Conservation (phyloP, 2,113 vertebrate genomes). For the Sinocyclocheilus anophthalmus region DNA sequence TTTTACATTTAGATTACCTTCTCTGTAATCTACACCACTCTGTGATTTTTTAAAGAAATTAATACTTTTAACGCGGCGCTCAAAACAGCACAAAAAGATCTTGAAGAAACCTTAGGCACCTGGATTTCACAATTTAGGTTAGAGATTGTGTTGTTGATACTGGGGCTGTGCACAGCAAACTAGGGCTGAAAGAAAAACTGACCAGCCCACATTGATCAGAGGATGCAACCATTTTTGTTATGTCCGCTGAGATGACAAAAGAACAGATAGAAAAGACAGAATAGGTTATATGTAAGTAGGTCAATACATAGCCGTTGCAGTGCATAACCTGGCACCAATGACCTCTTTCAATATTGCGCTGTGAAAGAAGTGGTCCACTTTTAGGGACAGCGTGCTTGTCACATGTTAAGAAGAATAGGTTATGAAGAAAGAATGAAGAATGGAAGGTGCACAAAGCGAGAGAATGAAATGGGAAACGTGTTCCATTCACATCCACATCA, state of each 20-base stretch:
- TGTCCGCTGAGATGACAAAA: conserved; percentile 27
- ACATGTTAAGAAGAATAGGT: not conserved
- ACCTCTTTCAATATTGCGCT: conserved; percentile 16
- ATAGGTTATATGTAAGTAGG: conserved; percentile 32
- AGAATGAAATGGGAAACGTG: not conserved
- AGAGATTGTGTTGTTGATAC: not conserved
- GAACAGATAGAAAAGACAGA: conserved; percentile 14
- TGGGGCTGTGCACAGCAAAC: not conserved
- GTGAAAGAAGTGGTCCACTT: conserved; percentile 14
- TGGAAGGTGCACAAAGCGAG: not conserved
- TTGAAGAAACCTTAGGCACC: not conserved
- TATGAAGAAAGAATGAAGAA: not conserved
- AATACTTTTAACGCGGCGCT: not conserved
- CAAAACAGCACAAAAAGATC: not conserved
- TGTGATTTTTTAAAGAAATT: not conserved
- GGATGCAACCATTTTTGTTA: conserved; percentile 21
- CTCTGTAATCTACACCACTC: not conserved
- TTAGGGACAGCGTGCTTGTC: not conserved
- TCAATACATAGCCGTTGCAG: not conserved
- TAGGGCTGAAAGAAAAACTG: conserved; percentile 6
- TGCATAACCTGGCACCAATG: conserved; percentile 8
- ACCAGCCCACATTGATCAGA: not conserved
- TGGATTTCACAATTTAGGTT: conserved; percentile 9
- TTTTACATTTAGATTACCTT: not conserved
- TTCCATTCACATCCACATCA: conserved; percentile 16